Conservation (phyloP, 2,113 vertebrate genomes). For the Plotosus lineatus region DNA sequence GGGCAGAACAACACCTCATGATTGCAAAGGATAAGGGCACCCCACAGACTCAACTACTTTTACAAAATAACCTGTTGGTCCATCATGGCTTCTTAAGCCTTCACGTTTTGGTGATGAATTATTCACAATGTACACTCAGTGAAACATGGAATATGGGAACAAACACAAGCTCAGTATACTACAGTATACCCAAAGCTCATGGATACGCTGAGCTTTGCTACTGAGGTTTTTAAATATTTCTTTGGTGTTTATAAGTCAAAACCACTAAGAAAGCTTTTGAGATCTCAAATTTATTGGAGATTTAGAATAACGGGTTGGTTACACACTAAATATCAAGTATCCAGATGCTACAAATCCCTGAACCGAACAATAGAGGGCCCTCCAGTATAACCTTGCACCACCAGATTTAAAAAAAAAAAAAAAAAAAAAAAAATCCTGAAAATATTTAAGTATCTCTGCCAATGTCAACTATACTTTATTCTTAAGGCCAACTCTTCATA, state of each 20-base stretch:
- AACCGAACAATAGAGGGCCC: conserved; percentile 69
- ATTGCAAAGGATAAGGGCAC: conserved; percentile 65
- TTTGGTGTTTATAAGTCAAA: background rate
- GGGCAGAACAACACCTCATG: conserved; percentile 68
- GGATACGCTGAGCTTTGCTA: conserved; percentile 18
- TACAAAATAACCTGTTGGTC: conserved; percentile 45
- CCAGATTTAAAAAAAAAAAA: conserved; percentile 33
- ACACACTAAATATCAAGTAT: background rate
- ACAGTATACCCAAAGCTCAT: conserved; percentile 33
- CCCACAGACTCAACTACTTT: conserved; percentile 60
- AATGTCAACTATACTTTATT: conserved; percentile 29
- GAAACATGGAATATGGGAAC: conserved; percentile 24
- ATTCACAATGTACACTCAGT: conserved; percentile 51
- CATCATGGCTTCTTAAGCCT: conserved; percentile 44
- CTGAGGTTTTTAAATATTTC: background rate
- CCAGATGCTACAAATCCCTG: background rate
- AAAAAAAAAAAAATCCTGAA: conserved; percentile 1
- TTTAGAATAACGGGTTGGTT: background rate
- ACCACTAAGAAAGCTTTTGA: background rate
- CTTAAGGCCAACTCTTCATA: conserved; percentile 32
- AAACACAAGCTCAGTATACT: conserved; percentile 23
- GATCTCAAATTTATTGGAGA: background rate
- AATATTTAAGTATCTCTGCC: conserved; percentile 29
- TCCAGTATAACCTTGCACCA: conserved; percentile 59
- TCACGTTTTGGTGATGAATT: conserved; percentile 51